phyloP scores from a whole-genome alignment of 2,113 vertebrate species.

The Lampris megalopsis region DNA sequence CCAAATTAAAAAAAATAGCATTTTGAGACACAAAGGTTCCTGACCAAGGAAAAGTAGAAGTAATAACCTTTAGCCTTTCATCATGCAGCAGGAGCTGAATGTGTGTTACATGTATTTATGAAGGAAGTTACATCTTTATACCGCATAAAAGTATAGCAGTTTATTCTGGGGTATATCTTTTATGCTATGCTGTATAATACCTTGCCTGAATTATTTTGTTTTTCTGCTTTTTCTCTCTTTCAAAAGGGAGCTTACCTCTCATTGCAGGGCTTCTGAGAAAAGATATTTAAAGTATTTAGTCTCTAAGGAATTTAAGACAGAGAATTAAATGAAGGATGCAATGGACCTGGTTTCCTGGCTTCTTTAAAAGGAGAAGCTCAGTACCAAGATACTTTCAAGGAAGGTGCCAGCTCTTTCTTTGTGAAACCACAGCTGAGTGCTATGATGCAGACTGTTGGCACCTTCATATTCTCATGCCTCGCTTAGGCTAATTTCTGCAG shows the following conservation, averaged over 20 bases:
- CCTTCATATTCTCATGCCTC: conserved; percentile 14
- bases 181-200: too few species aligned
- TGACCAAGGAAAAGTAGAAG: neutral
- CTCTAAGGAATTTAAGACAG: neutral
- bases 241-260: neutral
- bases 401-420: conserved; percentile 14
- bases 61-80: neutral
- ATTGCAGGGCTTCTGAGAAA: neutral
- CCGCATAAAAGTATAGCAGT: neutral
- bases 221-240: neutral
- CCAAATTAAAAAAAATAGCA: neutral
- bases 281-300: conserved; percentile 4
- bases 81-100: neutral
- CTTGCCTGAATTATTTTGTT: neutral
- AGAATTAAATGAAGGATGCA: conserved; percentile 1
- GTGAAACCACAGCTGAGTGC: conserved; percentile 35
- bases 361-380: neutral
- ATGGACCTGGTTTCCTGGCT: conserved; percentile 5
- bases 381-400: conserved; percentile 9
- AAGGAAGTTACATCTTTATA: too few species aligned
- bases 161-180: neutral
- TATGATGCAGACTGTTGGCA: conserved; percentile 16
- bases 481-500: neutral
- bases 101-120: neutral
- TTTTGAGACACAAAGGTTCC: neutral